phyloP scores from a whole-genome alignment of 2,797 vertebrate species.

The Helostoma temminkii region DNA sequence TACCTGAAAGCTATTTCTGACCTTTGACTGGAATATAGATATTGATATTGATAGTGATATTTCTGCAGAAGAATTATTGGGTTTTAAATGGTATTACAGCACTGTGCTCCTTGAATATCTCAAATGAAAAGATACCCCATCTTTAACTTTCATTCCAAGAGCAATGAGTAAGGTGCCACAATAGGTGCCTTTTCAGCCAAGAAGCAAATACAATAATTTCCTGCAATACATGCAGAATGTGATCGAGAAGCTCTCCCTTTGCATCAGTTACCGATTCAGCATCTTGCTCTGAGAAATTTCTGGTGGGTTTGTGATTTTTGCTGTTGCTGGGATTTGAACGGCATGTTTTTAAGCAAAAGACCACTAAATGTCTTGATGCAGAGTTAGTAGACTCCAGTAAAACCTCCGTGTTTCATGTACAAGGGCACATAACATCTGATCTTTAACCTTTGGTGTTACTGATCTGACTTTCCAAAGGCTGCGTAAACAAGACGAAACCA shows the following conservation, averaged over 20 bases:
- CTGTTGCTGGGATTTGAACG: neutral
- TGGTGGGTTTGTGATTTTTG: slow-evolving; percentile 7
- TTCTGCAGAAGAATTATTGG: no score
- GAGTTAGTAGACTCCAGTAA: neutral
- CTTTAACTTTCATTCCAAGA: neutral
- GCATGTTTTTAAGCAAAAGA: neutral
- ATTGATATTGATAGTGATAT: no score
- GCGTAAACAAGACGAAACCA: slow-evolving; percentile 64
- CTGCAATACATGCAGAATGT: no score
- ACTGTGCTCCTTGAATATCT: no score
- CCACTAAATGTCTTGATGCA: neutral
- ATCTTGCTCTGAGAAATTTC: neutral
- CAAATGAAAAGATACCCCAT: no score
- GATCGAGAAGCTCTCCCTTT: neutral
- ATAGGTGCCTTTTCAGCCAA: neutral
- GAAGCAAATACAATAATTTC: slow-evolving; percentile 2
- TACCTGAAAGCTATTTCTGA: neutral
- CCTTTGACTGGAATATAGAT: neutral
- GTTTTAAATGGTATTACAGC: no score
- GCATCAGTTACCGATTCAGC: neutral
- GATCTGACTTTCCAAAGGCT: slow-evolving; percentile 46
- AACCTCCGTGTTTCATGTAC: neutral
- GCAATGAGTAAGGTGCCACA: neutral
- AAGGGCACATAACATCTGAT: slow-evolving; percentile 19
- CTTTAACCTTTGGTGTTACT: slow-evolving; percentile 31